A percentile compares a stretch with the other conserved stretches of the same genome.
phyloP scores from a whole-genome alignment of 2,888 invertebrate genomes.

The Caenorhabditis japonica region DNA sequence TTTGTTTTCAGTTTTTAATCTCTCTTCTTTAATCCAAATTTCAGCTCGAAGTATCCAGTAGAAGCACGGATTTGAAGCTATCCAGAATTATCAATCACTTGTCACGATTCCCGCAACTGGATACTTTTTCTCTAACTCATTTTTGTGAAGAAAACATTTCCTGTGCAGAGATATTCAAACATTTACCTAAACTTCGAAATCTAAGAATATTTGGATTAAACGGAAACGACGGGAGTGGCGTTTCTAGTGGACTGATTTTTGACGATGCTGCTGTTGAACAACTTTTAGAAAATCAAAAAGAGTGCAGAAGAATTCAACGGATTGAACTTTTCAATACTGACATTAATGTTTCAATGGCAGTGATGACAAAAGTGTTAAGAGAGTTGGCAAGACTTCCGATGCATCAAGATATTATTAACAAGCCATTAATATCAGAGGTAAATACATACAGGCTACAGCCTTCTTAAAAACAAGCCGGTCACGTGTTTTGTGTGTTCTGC shows the following conservation, averaged over 20 bases:
- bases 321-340: constrained; percentile 41
- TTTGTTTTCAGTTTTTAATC: background rate
- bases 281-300: constrained; percentile 18
- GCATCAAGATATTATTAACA: background rate
- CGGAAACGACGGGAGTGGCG: constrained; percentile 9
- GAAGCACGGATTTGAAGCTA: background rate
- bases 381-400: constrained; percentile 9
- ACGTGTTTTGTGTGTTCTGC: too few species aligned
- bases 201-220: constrained; percentile 27
- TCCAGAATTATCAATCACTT: constrained; percentile 5
- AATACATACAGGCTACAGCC: too few species aligned
- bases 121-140: constrained; percentile 17
- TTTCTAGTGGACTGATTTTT: constrained; percentile 33
- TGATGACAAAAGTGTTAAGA: background rate
- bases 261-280: constrained; percentile 21
- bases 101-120: background rate
- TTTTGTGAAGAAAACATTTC: constrained; percentile 9
- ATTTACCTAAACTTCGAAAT: constrained; percentile 2
- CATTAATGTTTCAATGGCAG: background rate
- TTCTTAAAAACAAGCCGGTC: too few species aligned
- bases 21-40: background rate
- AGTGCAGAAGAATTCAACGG: constrained; percentile 1
- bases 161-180: constrained; percentile 13
- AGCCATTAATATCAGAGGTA: background rate
- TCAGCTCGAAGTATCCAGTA: constrained; percentile 28